A percentile compares a stretch with the other conserved stretches of the same genome.
phyloP scores from a whole-genome alignment of 2,797 vertebrate genomes.

The Sparus aurata region DNA sequence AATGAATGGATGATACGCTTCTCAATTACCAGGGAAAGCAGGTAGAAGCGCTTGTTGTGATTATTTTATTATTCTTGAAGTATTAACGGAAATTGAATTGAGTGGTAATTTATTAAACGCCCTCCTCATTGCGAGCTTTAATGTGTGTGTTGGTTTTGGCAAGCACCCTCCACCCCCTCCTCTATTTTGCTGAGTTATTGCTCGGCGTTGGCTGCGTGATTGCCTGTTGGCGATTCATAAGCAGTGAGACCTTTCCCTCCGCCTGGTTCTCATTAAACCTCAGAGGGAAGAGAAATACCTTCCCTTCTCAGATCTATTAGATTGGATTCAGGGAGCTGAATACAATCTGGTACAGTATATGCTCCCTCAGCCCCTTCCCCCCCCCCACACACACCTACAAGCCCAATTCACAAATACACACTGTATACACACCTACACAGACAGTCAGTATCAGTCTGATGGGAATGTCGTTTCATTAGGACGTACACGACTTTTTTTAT shows the following conservation, averaged over 20 bases:
- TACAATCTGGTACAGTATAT: slow-evolving; percentile 52
- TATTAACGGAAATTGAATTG: slow-evolving; percentile 23
- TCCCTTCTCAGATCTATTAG: slow-evolving; percentile 56
- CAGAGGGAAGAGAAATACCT: slow-evolving; percentile 34
- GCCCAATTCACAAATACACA: slow-evolving; percentile 31
- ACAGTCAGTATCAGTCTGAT: slow-evolving; percentile 57
- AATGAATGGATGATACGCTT: slow-evolving; percentile 19
- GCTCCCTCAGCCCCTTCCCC: slow-evolving; percentile 12
- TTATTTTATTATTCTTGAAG: slow-evolving; percentile 20
- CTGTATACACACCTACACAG: slow-evolving; percentile 35
- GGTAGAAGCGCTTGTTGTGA: background rate
- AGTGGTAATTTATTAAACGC: slow-evolving; percentile 2
- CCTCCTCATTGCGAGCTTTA: background rate
- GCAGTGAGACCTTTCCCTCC: slow-evolving; percentile 48
- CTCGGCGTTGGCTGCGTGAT: slow-evolving; percentile 21
- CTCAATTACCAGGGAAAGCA: slow-evolving; percentile 8
- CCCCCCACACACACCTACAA: slow-evolving; percentile 32
- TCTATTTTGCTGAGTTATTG: slow-evolving; percentile 34
- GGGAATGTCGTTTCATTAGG: slow-evolving; percentile 51
- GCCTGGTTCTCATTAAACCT: slow-evolving; percentile 66
- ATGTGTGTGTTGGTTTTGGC: slow-evolving; percentile 22
- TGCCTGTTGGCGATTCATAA: slow-evolving; percentile 62
- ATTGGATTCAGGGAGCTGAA: slow-evolving; percentile 51
- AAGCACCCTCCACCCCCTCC: background rate
- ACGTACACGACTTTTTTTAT: slow-evolving; percentile 20